phyloP scores from a whole-genome alignment of 2,888 invertebrate species.

The Drosophila phalerata region DNA sequence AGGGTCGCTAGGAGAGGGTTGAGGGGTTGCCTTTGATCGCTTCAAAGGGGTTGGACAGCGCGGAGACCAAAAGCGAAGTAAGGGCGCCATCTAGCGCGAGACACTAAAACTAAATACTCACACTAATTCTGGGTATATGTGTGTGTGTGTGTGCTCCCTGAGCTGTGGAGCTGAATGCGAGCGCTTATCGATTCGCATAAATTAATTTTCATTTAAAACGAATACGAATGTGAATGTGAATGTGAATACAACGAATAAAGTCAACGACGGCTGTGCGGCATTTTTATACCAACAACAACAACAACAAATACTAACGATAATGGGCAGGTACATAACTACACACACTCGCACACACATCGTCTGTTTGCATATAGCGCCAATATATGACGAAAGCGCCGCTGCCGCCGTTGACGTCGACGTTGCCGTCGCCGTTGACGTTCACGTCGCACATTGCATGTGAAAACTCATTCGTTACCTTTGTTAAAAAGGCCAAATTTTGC shows the following conservation, averaged over 20 bases:
- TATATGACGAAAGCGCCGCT: conserved; percentile 68
- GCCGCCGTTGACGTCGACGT: conserved; percentile 36
- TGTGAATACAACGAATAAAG: conserved; percentile 65
- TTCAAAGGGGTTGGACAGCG: conserved; percentile 59
- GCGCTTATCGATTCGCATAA: conserved; percentile 78
- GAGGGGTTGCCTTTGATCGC: conserved; percentile 30
- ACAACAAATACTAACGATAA: conserved; percentile 52
- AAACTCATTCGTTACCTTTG: conserved; percentile 70
- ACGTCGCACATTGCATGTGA: conserved; percentile 72
- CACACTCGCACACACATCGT: conserved; percentile 26
- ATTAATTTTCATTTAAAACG: conserved; percentile 80
- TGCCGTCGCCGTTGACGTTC: not conserved
- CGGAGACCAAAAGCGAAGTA: conserved; percentile 45
- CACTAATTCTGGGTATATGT: conserved; percentile 2
- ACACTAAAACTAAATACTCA: conserved; percentile 35
- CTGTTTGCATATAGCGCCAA: conserved; percentile 63
- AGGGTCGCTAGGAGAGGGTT: too few species aligned
- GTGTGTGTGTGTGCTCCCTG: conserved; percentile 24
- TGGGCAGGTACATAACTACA: conserved; percentile 57
- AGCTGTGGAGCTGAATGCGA: conserved; percentile 25
- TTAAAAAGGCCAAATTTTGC: conserved; percentile 69
- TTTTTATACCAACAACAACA: conserved; percentile 48
- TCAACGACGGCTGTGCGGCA: conserved; percentile 61
- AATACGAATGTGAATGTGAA: conserved; percentile 70
- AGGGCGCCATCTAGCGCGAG: conserved; percentile 59